These are phyloP conservation scores for Willisornis vidua DNA, from an alignment of 2,113 vertebrate species.

Conservation along the genomic window DNA sequence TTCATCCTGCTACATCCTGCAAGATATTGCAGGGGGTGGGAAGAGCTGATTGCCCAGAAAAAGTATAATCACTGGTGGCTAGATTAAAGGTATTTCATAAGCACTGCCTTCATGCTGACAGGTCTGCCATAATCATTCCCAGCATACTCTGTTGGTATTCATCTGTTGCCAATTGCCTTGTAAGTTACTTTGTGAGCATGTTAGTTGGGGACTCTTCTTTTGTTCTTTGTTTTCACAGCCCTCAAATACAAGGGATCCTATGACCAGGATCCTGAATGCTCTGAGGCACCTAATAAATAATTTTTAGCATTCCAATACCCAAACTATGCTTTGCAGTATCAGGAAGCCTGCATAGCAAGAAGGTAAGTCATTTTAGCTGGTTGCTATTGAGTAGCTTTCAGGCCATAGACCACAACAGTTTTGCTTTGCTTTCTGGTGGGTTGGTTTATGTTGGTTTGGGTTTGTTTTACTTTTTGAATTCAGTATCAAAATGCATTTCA, in stretches of 20 bases:
- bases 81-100: slow-evolving; percentile 46
- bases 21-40: background rate
- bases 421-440: background rate
- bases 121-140: slow-evolving; percentile 50
- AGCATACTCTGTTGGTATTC: slow-evolving; percentile 3
- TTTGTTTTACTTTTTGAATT: background rate
- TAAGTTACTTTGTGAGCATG: slow-evolving; percentile 8
- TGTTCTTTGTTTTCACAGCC: slow-evolving; percentile 19
- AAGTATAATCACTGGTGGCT: slow-evolving; percentile 15
- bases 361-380: slow-evolving; percentile 1
- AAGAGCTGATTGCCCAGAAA: slow-evolving; percentile 8
- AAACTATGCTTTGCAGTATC: background rate
- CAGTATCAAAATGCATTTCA: background rate
- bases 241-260: background rate
- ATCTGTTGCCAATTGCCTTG: slow-evolving; percentile 61
- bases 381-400: background rate
- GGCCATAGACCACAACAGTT: background rate
- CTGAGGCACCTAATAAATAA: slow-evolving; percentile 24
- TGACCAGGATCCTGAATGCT: background rate
- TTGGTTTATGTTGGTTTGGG: rapidly evolving
- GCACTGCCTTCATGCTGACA: slow-evolving; percentile 35
- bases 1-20: background rate
- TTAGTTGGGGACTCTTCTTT: slow-evolving; percentile 28
- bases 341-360: background rate
- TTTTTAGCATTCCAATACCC: background rate